Conservation (phyloP, 2,888 invertebrate species). For the Parelbella ahira region DNA sequence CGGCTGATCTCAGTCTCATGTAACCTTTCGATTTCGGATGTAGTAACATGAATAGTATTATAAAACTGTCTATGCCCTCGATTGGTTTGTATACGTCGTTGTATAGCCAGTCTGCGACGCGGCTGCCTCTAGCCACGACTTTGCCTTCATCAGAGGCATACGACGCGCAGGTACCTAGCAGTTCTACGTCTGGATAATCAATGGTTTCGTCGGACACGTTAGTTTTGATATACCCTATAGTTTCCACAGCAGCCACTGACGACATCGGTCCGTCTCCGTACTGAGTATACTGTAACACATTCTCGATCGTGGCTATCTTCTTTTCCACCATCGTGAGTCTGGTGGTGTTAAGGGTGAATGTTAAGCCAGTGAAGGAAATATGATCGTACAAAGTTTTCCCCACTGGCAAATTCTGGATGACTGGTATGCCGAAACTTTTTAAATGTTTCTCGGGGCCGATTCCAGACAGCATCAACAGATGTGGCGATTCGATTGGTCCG, state of each 20-base stretch:
- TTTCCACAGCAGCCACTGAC: slow-evolving; percentile 79
- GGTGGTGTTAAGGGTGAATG: slow-evolving; percentile 74
- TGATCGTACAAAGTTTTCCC: slow-evolving; percentile 86
- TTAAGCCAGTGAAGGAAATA: slow-evolving; percentile 79
- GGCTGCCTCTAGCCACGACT: slow-evolving; percentile 59
- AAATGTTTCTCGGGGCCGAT: slow-evolving; percentile 83
- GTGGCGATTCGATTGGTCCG: slow-evolving; percentile 90
- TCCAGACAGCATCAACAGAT: slow-evolving; percentile 85
- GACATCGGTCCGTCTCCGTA: slow-evolving; percentile 77
- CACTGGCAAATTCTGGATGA: slow-evolving; percentile 82
- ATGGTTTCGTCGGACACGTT: slow-evolving; percentile 74
- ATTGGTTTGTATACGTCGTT: slow-evolving; percentile 60
- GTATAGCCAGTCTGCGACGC: slow-evolving; percentile 62
- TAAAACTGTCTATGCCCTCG: slow-evolving; percentile 64
- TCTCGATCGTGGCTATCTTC: slow-evolving; percentile 49
- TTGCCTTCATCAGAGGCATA: slow-evolving; percentile 78
- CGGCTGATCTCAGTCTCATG: slow-evolving; percentile 80
- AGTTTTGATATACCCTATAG: slow-evolving; percentile 80
- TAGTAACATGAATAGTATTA: slow-evolving; percentile 78
- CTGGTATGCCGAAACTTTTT: slow-evolving; percentile 77
- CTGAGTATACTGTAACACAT: slow-evolving; percentile 52
- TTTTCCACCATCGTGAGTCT: slow-evolving; percentile 49
- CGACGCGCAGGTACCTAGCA: slow-evolving; percentile 80
- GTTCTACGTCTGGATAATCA: slow-evolving; percentile 83
- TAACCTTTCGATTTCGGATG: slow-evolving; percentile 84